Conservation (phyloP, 2,888 invertebrate genomes). For the Thecocarcelia acutangulata region DNA sequence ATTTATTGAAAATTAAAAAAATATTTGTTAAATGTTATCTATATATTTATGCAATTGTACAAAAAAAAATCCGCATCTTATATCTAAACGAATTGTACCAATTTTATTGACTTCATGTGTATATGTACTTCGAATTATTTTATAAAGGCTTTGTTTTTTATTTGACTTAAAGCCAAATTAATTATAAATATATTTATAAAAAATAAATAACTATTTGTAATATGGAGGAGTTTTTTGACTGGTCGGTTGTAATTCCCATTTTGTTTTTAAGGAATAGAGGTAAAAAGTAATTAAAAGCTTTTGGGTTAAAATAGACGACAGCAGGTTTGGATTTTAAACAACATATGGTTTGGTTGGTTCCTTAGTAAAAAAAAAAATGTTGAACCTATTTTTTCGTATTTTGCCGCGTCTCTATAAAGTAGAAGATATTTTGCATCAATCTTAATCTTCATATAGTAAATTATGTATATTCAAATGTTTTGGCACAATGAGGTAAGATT, state of each 20-base stretch:
- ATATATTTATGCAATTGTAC: no score
- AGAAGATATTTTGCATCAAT: not conserved
- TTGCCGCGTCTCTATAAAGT: not conserved
- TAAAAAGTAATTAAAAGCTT: constrained; percentile 29
- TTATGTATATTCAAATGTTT: constrained; percentile 43
- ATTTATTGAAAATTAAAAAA: no score
- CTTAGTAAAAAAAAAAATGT: not conserved
- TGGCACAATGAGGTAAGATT: constrained; percentile 65
- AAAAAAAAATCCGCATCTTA: no score
- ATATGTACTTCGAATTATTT: constrained; percentile 24
- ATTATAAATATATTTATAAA: constrained; percentile 68
- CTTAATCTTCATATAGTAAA: not conserved
- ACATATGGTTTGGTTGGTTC: not conserved
- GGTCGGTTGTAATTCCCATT: constrained; percentile 15
- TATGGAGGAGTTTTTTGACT: constrained; percentile 49
- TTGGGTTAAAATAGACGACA: not conserved
- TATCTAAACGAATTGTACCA: no score
- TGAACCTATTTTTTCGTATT: not conserved
- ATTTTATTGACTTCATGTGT: not conserved
- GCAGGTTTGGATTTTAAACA: not conserved
- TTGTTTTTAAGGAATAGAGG: not conserved
- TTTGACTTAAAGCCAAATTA: constrained; percentile 71
- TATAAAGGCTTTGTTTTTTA: constrained; percentile 69
- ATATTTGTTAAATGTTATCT: no score
- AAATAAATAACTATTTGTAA: constrained; percentile 71